Evolutionary conservation across 37 sponge, comb jelly and placozoan genomes (phyloP), one percentile per base, ranked within the genome.

Genomic region (Hexactinellida sp.): DNA sequence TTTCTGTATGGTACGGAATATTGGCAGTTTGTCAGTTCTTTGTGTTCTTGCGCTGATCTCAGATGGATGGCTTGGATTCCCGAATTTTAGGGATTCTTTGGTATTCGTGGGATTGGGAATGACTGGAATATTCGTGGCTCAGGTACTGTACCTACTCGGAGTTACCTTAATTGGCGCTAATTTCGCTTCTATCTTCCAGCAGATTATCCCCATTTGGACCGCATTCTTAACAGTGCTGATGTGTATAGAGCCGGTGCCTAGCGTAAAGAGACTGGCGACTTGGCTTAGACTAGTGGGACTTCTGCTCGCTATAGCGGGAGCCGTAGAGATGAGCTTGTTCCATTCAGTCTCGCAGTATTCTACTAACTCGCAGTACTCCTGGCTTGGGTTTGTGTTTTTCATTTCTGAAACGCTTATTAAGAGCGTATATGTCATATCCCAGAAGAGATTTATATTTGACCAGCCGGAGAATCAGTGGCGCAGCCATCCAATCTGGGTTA

Each of bases 391-490:
- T n/a, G n/a, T n/a, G n/a, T n/a, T n/a, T n/a, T n/a, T n/a, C n/a
- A n/a, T n/a, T n/a, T n/a, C n/a, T n/a, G n/a, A n/a, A n/a, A n/a
- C n/a, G n/a, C n/a, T n/a, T n/a, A n/a, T n/a, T n/a, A n/a, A n/a
- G n/a, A n/a, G n/a, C n/a, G n/a, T 86, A 0, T 90, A 86, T 86
- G 84, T 93, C 1, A 63, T 89, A 0, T 3, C 88, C 16, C 94
- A 93, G 41, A 91, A 91, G 88, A 85, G 55, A 37, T 87, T 89
- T 38, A 87, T 93, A n/a, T 93, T 91, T 71, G 87, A 82, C 21
- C 10, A 38, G 16, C 19, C 85, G 19, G 34, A 82, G 87, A 89
- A 54, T 36, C 83, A 55, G 39, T 94, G 90, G 90, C 84, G 51
- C 39, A 54, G 88, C 5, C 55, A 86, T 35, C 94, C 94, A 0